Evolutionary conservation across 2,113 vertebrate species (phyloP), one percentile per base, ranked within the genome.

Genomic region (Phyllostomus hastatus): DNA sequence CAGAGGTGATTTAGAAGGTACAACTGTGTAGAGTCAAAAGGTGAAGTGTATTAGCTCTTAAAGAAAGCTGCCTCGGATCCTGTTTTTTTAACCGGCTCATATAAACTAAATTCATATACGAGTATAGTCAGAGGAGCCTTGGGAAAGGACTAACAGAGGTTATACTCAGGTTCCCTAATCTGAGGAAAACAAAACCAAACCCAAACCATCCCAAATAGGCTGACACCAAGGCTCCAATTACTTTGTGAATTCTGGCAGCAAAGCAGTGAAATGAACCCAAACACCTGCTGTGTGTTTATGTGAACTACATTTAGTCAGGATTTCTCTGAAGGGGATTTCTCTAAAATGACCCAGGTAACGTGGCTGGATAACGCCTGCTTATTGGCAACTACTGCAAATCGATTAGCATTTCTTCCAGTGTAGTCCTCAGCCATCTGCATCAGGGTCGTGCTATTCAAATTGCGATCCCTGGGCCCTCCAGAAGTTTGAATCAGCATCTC

Each of bases 261-360:
- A 91, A 95, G 66, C 88, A 89, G 57, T 50, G 83, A 95, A 97
- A 96, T 83, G 86, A 97, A 67, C 24, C 31, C 20, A 91, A 95
- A 96, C 96, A 97, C 97, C 96, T 97, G 92, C 96, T 94, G 79
- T 92, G 93, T 94, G 79, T 95, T 97, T 96, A 93, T 93, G 84
- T 88, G 97, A 96, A 97, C 95, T 93, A 93, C 95, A 61, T 89
- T 89, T 38, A 96, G 73, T 31, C 48, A 97, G n/a, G 67, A 88
- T 96, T 89, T 72, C 38, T 72, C 69, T 43, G 41, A 72, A 8
- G 3, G 26, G 72, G 26, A 72, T 85, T 91, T 95, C 82, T 79
- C 50, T 88, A 83, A 96, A 90, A 95, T 78, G 67, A 81, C 81
- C 19, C 73, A 96, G 86, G 85, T 96, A 88, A 80, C 66, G 33